Conservation (phyloP, 2,113 vertebrate genomes). For the Callopanchax toddi region DNA sequence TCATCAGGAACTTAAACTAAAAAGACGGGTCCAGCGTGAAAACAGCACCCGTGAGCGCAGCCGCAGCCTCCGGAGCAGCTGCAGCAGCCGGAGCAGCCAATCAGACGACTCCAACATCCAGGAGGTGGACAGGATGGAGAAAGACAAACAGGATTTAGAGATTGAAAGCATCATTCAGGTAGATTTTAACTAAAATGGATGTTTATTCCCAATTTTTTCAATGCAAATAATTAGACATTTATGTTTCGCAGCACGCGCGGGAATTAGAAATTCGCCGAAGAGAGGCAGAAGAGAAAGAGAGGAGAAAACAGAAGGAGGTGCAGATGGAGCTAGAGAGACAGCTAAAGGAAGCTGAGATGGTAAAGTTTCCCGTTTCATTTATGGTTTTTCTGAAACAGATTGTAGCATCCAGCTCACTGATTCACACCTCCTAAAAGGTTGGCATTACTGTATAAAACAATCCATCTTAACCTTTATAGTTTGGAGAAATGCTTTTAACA, state of each 20-base stretch:
- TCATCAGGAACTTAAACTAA: slow-evolving; percentile 77
- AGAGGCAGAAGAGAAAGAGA: slow-evolving; percentile 72
- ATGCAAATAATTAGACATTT: too few relatives aligned
- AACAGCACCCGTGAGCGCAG: slow-evolving; percentile 59
- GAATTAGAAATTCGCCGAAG: slow-evolving; percentile 72
- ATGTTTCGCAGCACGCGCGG: slow-evolving; percentile 68
- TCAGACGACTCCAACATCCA: slow-evolving; percentile 61
- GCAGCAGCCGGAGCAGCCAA: slow-evolving; percentile 71
- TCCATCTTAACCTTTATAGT: slow-evolving; percentile 18
- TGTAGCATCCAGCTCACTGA: slow-evolving; percentile 8
- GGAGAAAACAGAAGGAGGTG: slow-evolving; percentile 72
- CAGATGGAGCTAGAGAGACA: slow-evolving; percentile 80
- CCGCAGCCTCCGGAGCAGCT: slow-evolving; percentile 54
- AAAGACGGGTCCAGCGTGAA: slow-evolving; percentile 73
- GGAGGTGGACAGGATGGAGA: slow-evolving; percentile 68
- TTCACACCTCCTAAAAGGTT: slow-evolving; percentile 18
- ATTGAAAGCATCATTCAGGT: slow-evolving; percentile 82
- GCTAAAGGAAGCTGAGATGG: slow-evolving; percentile 77
- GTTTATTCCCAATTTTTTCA: not conserved
- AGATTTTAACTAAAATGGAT: not conserved
- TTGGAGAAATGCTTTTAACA: slow-evolving; percentile 3
- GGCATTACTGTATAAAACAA: slow-evolving; percentile 44
- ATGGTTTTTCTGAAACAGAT: slow-evolving; percentile 11
- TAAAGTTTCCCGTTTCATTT: slow-evolving; percentile 47
- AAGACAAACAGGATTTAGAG: slow-evolving; percentile 72